Conservation (phyloP, 2,797 vertebrate genomes). For the Gila robusta region DNA sequence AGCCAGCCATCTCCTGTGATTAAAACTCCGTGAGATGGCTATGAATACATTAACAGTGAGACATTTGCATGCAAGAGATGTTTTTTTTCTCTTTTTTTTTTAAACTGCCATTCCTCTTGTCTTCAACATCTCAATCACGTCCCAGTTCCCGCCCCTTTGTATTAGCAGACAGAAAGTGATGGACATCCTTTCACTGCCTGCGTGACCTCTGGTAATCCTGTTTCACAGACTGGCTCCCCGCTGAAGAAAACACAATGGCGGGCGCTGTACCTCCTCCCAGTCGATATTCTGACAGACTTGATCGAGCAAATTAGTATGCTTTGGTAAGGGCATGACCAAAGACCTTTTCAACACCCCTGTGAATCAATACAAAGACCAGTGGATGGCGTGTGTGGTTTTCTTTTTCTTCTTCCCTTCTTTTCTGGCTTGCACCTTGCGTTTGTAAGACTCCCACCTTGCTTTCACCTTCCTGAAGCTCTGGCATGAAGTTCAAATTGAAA, state of each 20-base stretch:
- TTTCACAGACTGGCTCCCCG: slow-evolving; percentile 97
- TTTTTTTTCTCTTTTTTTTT: slow-evolving; percentile 71
- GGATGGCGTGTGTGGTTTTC: slow-evolving; percentile 81
- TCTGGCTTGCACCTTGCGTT: slow-evolving; percentile 73
- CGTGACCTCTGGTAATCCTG: slow-evolving; percentile 99
- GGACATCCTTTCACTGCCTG: slow-evolving; percentile 95
- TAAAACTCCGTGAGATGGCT: slow-evolving; percentile 60
- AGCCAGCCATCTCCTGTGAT: slow-evolving; percentile 51
- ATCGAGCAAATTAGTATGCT: slow-evolving; percentile 99
- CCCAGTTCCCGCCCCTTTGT: slow-evolving; percentile 86
- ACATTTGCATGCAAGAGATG: slow-evolving; percentile 87
- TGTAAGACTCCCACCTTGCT: slow-evolving; percentile 55
- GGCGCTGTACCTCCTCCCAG: slow-evolving; percentile 92
- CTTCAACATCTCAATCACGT: slow-evolving; percentile 95
- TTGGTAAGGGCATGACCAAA: slow-evolving; percentile 95
- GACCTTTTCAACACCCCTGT: slow-evolving; percentile 94
- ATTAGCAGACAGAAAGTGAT: slow-evolving; percentile 91
- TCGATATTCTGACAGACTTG: slow-evolving; percentile 98
- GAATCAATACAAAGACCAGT: slow-evolving; percentile 93
- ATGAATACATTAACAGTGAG: slow-evolving; percentile 69
- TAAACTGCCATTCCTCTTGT: slow-evolving; percentile 80
- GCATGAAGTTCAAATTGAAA: slow-evolving; percentile 53
- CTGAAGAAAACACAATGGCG: slow-evolving; percentile 94
- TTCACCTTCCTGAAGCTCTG: slow-evolving; percentile 41
- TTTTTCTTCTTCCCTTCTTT: slow-evolving; percentile 42